Evolutionary conservation across 2,888 invertebrate species (phyloP), one percentile per base, ranked within the genome.

Genomic region (Chaetogeoica ovagalla): DNA sequence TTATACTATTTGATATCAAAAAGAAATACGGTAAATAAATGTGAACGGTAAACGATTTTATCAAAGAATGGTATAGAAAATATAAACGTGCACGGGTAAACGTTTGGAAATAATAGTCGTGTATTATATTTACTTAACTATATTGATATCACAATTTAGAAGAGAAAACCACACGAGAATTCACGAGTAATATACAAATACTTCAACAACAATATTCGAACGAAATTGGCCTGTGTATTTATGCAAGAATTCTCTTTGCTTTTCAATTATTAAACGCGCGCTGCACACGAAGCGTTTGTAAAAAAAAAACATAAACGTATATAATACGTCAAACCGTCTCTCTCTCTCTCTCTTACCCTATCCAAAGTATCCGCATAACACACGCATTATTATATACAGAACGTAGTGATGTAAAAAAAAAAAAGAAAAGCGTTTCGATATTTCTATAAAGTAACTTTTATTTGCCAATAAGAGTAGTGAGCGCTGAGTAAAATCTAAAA

Each of bases 181-280:
- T 0, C 13, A 30, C 23, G 15, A n/a, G 23, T n/a, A 17, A 73
- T 63, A 37, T 52, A 57, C 15, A 39, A 37, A 21, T 4, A 11
- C 39, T 37, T 37, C 39, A 17, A 9, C 21, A 8, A 6, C 2
- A 19, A 74, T 4, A 30, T 55, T 74, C 13, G 21, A 17, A 57
- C 17, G 30, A 21, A 43, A 69, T 60, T 43, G n/a, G 43, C 9
- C n/a, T 68, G 30, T 15, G 66, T 68, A 68, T 48, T 68, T 68
- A 75, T 75, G 48, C n/a, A 30, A 75, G 19, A 60, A 68, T 43
- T 59, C n/a, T 57, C 5, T 75, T 48, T 59, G 43, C 30, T 48
- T 66, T 66, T 75, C 57, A 75, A 75, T 66, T 66, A 66, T 66
- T 66, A 30, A 68, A 59, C 57, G 39, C n/a, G 23, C 23, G 13